Evolutionary conservation across 2,113 vertebrate genomes (phyloP), one percentile per base, ranked within the genome.

Genomic region (Ciconia boyciana): DNA sequence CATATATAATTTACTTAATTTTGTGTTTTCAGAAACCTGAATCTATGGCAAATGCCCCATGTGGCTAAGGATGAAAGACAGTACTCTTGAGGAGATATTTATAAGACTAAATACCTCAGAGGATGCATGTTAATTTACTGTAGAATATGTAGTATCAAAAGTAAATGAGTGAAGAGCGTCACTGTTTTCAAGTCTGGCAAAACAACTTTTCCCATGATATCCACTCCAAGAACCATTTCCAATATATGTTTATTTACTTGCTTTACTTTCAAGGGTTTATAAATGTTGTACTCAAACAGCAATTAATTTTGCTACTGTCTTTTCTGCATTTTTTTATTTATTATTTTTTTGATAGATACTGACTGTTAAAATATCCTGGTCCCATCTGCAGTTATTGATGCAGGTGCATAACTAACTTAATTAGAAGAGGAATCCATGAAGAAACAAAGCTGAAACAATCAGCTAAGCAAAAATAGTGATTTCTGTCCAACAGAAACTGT

Each of bases 1-100:
- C 81, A 69, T 92, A 87, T 90, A 68, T 98, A 5, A 41, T 96
- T 96, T 96, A 41, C 88, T 97, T 94, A 15, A 92, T 87, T 83
- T 95, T 96, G 39, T 91, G 22, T 87, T 95, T 93, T 74, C 85
- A 34, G 94, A 94, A 91, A 90, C 60, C 32, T 93, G 79, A 61
- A 24, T 93, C 34, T 64, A 19, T 60, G 54, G 31, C 77, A 41
- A 51, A 72, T 48, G 24, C 26, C 61, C 79, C 29, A 10, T 4
- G 7, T 55, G 52, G 39, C 81, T 46, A n/a, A 91, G 78, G 78
- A 44, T 61, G 69, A 83, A 55, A 26, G 71, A 6, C 34, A 17
- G 4, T 95, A 80, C 90, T 94, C 74, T 46, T 57, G 6, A 51
- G 31, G 14, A 16, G 7, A 16, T 34, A 14, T 52, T 70, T 86